Evolutionary conservation across 2,888 invertebrate genomes (phyloP).

Genomic region (Apodemia arnacis): DNA sequence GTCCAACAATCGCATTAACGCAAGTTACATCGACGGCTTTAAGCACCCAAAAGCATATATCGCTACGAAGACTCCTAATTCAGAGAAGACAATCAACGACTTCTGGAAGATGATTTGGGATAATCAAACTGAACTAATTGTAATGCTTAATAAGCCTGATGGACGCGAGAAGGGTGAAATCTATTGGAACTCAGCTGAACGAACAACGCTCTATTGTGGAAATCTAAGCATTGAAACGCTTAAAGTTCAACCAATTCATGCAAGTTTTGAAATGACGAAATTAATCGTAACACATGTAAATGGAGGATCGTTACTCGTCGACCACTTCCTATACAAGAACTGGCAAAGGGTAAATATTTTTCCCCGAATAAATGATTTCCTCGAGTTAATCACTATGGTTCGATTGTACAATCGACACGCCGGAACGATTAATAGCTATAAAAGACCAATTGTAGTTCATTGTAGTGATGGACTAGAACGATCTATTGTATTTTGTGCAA

Average conservation of each 20-base stretch:
- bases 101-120: too few relatives aligned
- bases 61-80: neutral
- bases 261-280: neutral
- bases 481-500: neutral
- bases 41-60: neutral
- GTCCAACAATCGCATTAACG: neutral
- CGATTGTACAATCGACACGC: neutral
- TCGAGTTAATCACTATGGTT: neutral
- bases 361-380: neutral
- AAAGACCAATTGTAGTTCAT: neutral
- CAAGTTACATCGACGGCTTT: neutral
- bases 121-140: too few relatives aligned
- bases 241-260: too few relatives aligned
- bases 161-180: too few relatives aligned
- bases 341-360: neutral
- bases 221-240: too few relatives aligned
- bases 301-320: conserved; percentile 22
- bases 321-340: conserved; percentile 18
- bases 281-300: conserved; percentile 17
- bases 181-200: too few relatives aligned
- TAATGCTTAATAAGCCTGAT: too few relatives aligned
- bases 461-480: neutral
- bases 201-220: too few relatives aligned
- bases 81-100: neutral
- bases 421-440: neutral